Evolutionary conservation across 2,113 vertebrate genomes (phyloP).

Genomic region (Chaetura pelagica): DNA sequence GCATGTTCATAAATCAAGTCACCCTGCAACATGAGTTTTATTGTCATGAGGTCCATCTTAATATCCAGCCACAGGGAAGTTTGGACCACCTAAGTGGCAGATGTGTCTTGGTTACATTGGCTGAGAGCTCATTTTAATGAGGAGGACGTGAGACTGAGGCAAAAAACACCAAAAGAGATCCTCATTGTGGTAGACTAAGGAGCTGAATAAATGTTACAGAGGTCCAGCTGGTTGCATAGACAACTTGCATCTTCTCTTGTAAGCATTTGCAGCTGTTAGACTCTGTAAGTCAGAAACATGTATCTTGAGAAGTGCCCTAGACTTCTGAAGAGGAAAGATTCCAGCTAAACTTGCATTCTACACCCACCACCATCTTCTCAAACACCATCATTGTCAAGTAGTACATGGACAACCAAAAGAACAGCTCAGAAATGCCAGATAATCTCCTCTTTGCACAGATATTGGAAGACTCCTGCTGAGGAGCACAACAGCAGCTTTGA

Average conservation of each 20-base stretch:
- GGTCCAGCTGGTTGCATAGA: not conserved
- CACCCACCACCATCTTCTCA: not conserved
- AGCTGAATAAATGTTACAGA: not conserved
- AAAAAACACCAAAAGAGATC: not conserved
- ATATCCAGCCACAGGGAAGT: not conserved
- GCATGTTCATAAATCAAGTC: not conserved
- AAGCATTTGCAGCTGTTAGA: not conserved
- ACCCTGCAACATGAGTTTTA: not conserved
- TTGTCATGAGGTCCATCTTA: not conserved
- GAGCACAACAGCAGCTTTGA: slow-evolving; percentile 17
- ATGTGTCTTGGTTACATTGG: not conserved
- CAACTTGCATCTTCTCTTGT: not conserved
- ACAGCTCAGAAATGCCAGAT: slow-evolving; percentile 20
- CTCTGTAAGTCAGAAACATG: not conserved
- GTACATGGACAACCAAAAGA: not conserved
- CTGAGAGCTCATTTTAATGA: slow-evolving; percentile 8
- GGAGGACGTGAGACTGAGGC: not conserved
- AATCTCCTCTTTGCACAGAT: not conserved
- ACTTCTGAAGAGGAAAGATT: not conserved
- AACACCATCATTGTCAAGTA: not conserved
- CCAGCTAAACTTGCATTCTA: not conserved
- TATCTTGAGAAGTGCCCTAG: not conserved
- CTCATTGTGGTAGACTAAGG: not conserved
- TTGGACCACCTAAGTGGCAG: not conserved
- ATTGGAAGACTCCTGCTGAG: not conserved